A percentile compares a stretch with the other conserved stretches of the same genome.
Evolutionary conservation across 2,888 invertebrate species (phyloP).

Genomic region (Protodeltote pygarga): DNA sequence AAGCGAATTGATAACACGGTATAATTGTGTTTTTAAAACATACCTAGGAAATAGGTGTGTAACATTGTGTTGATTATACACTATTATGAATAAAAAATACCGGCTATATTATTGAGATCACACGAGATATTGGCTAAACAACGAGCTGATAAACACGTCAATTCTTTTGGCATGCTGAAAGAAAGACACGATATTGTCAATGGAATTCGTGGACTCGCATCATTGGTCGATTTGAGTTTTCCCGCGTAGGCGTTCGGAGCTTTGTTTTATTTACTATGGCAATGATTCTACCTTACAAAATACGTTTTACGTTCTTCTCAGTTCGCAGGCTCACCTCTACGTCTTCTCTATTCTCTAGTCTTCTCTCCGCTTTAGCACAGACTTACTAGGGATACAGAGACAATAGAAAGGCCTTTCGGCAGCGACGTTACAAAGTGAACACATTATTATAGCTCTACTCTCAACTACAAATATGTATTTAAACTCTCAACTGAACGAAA

Average conservation of each 20-base stretch:
- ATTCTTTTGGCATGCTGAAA: conserved; percentile 55
- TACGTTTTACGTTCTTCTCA: too few species aligned
- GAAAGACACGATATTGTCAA: conserved; percentile 68
- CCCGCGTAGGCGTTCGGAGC: conserved; percentile 39
- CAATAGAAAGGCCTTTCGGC: too few species aligned
- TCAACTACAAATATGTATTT: too few species aligned
- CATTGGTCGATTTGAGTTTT: conserved; percentile 68
- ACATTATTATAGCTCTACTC: too few species aligned
- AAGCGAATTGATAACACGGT: conserved; percentile 55
- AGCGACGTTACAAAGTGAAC: too few species aligned
- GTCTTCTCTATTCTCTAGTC: too few species aligned
- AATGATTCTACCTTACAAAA: conserved; percentile 3
- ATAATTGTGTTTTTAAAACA: conserved; percentile 69
- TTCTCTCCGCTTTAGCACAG: too few species aligned
- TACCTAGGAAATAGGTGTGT: conserved; percentile 69
- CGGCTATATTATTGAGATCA: conserved; percentile 52
- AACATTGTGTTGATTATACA: conserved; percentile 69
- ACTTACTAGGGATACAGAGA: too few species aligned
- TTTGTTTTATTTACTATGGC: conserved; percentile 16
- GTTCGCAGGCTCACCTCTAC: too few species aligned
- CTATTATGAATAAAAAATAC: conserved; percentile 50
- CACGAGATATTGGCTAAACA: conserved; percentile 47
- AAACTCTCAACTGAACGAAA: too few species aligned
- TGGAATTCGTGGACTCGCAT: conserved; percentile 76
- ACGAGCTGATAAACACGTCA: conserved; percentile 72